phyloP scores from a whole-genome alignment of 2,113 vertebrate genomes.

The Tursiops truncatus region DNA sequence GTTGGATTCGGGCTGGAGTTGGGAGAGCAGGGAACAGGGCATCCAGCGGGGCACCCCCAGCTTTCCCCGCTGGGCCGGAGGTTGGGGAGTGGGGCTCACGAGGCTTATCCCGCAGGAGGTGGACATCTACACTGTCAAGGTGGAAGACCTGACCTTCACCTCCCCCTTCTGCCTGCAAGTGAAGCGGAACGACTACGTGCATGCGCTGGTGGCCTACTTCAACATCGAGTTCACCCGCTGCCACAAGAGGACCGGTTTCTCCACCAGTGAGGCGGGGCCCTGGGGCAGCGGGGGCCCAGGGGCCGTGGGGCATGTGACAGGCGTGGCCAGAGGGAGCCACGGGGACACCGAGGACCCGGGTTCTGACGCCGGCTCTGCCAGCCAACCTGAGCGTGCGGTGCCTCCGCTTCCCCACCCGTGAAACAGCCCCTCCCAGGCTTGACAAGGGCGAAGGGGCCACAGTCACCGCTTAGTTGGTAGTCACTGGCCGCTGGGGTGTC shows the following conservation, averaged over 20 bases:
- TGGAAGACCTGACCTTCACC: slow-evolving; percentile 94
- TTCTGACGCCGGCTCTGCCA: accelerated
- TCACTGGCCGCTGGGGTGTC: neutral
- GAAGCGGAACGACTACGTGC: slow-evolving; percentile 94
- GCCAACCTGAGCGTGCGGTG: accelerated
- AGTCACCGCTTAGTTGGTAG: accelerated
- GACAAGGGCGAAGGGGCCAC: neutral
- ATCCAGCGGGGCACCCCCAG: accelerated
- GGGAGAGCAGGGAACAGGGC: neutral
- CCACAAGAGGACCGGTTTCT: slow-evolving; percentile 96
- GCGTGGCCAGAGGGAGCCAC: accelerated
- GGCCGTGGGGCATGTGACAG: neutral
- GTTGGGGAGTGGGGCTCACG: accelerated
- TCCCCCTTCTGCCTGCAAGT: slow-evolving; percentile 96
- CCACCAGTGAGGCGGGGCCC: slow-evolving; percentile 87
- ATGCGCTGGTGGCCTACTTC: slow-evolving; percentile 95
- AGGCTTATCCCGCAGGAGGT: slow-evolving; percentile 86
- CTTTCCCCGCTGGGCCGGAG: accelerated
- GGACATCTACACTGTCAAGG: slow-evolving; percentile 96
- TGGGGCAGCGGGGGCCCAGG: accelerated
- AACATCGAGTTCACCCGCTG: slow-evolving; percentile 97
- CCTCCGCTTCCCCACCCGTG: accelerated
- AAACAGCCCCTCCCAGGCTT: neutral
- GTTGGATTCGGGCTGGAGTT: neutral
- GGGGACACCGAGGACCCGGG: accelerated